These are phyloP conservation scores for Mustela nigripes DNA, from an alignment of 2,113 vertebrate genomes.

Conservation along the genomic window DNA sequence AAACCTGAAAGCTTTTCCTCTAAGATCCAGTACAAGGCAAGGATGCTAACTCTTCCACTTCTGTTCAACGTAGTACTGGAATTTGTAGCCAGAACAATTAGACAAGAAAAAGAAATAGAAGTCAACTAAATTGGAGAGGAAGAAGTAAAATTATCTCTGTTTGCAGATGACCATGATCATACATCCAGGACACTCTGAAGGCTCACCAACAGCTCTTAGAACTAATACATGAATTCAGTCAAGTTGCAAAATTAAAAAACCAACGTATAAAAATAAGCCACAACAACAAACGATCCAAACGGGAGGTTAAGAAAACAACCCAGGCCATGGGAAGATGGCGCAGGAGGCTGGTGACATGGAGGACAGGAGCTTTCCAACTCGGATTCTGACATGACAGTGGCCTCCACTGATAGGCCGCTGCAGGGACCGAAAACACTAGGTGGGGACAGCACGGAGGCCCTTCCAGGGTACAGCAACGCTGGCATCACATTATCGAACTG, in stretches of 20 bases:
- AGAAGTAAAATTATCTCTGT: background rate
- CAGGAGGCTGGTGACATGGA: conserved; percentile 88
- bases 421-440: conserved; percentile 79
- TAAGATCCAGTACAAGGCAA: background rate
- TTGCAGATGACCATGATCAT: background rate
- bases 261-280: background rate
- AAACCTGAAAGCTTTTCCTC: background rate
- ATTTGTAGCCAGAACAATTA: conserved; percentile 6
- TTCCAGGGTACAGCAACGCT: conserved; percentile 85
- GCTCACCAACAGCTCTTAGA: background rate
- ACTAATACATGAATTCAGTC: background rate
- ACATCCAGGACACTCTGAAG: background rate
- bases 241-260: background rate
- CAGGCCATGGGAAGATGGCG: conserved; percentile 86
- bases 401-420: conserved; percentile 66
- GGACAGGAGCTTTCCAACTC: conserved; percentile 94
- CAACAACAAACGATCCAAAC: background rate
- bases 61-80: background rate
- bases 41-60: background rate
- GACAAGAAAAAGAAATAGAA: conserved; percentile 22
- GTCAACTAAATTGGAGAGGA: background rate
- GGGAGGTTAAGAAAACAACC: background rate
- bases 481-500: conserved; percentile 89
- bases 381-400: conserved; percentile 90
- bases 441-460: conserved; percentile 78